These are phyloP conservation scores for Eurois occulta DNA, from an alignment of 2,888 invertebrate species.

Conservation along the genomic window DNA sequence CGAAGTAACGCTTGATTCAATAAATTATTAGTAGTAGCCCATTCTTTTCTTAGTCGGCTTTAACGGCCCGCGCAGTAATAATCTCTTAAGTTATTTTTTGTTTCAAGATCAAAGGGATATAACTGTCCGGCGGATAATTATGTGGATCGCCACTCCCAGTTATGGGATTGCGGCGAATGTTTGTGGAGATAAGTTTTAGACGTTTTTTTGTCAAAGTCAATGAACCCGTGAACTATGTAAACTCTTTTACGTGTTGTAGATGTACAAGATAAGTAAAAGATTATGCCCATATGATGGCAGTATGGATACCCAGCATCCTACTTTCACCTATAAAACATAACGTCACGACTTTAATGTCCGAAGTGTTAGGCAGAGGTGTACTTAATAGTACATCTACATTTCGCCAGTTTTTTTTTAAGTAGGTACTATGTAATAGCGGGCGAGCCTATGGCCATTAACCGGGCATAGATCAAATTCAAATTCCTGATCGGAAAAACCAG, in stretches of 20 bases:
- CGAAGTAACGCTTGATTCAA: slow-evolving; percentile 55
- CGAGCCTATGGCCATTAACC: no score
- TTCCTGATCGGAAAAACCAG: not conserved
- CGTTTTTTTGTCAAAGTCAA: not conserved
- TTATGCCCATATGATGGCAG: not conserved
- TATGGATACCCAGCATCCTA: not conserved
- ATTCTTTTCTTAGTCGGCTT: slow-evolving; percentile 45
- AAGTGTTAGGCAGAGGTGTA: not conserved
- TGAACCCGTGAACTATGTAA: not conserved
- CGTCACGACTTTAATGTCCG: not conserved
- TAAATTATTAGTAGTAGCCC: slow-evolving; percentile 57
- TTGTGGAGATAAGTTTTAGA: not conserved
- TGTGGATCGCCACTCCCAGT: slow-evolving; percentile 16
- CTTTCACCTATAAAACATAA: not conserved
- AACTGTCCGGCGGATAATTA: slow-evolving; percentile 34
- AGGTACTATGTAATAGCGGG: no score
- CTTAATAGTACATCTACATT: no score
- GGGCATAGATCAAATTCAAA: not conserved
- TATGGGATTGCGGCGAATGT: not conserved
- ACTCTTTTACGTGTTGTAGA: not conserved
- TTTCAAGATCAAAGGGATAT: slow-evolving; percentile 50
- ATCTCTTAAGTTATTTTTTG: slow-evolving; percentile 50
- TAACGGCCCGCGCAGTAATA: slow-evolving; percentile 39
- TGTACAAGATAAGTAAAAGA: not conserved
- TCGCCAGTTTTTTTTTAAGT: no score